phyloP scores from a whole-genome alignment of 2,888 invertebrate genomes.

The Branchellion lobata region DNA sequence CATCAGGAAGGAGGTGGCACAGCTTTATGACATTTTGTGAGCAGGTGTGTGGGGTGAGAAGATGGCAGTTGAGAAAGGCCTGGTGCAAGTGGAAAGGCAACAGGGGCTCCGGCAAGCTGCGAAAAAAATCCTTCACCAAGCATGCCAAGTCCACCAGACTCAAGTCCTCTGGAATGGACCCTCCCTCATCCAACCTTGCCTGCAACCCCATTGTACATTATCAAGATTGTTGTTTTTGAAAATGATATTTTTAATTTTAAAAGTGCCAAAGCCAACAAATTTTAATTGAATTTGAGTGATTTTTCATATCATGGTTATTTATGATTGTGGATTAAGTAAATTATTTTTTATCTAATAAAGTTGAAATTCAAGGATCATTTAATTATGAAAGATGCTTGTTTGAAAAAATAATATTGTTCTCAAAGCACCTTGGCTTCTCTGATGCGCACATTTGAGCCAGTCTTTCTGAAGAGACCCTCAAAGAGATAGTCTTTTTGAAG shows the following conservation, averaged over 20 bases:
- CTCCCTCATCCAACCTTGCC: constrained; percentile 73
- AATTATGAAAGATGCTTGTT: no score
- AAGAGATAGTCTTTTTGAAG: constrained; percentile 69
- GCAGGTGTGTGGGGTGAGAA: constrained; percentile 56
- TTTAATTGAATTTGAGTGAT: background rate
- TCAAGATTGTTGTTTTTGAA: background rate
- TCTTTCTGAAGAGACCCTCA: constrained; percentile 85
- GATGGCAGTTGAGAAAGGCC: constrained; percentile 68
- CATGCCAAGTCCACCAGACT: constrained; percentile 82
- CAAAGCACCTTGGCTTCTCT: constrained; percentile 78
- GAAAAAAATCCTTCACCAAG: constrained; percentile 79
- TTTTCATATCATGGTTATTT: no score
- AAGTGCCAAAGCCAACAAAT: background rate
- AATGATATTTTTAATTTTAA: background rate
- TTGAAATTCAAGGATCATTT: no score
- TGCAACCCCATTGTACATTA: no score
- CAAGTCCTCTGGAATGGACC: constrained; percentile 67
- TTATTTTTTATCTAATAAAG: no score
- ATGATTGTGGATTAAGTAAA: no score
- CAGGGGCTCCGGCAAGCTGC: constrained; percentile 81
- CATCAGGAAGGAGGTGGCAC: constrained; percentile 73
- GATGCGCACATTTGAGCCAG: constrained; percentile 79
- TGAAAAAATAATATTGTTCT: no score
- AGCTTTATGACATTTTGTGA: constrained; percentile 71
- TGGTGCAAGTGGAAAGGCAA: constrained; percentile 76